Evolutionary conservation across 2,888 invertebrate species (phyloP).

Genomic region (Branchellion lobata): DNA sequence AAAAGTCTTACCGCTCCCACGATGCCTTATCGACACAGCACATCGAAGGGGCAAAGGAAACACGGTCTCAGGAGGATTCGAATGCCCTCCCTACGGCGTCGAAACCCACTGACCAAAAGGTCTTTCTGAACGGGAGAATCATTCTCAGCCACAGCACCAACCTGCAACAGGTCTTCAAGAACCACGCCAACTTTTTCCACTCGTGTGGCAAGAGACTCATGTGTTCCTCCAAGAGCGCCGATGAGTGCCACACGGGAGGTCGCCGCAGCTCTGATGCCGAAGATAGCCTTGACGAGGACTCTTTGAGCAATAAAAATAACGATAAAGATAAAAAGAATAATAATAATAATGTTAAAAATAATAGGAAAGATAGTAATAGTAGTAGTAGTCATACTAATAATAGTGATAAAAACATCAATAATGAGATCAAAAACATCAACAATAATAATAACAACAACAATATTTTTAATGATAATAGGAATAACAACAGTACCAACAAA

Average conservation of each 20-base stretch:
- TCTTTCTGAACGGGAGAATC: slow-evolving; percentile 36
- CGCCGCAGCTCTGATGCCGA: neutral
- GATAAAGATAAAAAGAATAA: too few species aligned
- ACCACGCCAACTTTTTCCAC: slow-evolving; percentile 27
- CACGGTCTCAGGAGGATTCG: neutral
- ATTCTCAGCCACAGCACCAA: slow-evolving; percentile 41
- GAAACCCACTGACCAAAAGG: slow-evolving; percentile 39
- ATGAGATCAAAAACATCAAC: too few species aligned
- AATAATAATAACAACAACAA: too few species aligned
- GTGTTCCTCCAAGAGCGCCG: neutral
- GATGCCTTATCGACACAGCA: slow-evolving; percentile 34
- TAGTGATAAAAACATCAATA: too few species aligned
- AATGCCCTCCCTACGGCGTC: neutral
- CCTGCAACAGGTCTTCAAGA: slow-evolving; percentile 35
- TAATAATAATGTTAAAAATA: too few species aligned
- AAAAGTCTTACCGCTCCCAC: neutral
- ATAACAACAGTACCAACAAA: too few species aligned
- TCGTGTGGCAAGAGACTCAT: neutral
- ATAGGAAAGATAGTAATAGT: too few species aligned
- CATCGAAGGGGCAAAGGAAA: neutral
- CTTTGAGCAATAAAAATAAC: neutral
- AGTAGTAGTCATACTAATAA: too few species aligned
- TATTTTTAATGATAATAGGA: too few species aligned
- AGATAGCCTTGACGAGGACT: neutral
- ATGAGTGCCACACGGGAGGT: neutral